A percentile compares a stretch with the other conserved stretches of the same genome.
phyloP scores from a whole-genome alignment of 2,888 invertebrate species.

The Nasonia oneida region DNA sequence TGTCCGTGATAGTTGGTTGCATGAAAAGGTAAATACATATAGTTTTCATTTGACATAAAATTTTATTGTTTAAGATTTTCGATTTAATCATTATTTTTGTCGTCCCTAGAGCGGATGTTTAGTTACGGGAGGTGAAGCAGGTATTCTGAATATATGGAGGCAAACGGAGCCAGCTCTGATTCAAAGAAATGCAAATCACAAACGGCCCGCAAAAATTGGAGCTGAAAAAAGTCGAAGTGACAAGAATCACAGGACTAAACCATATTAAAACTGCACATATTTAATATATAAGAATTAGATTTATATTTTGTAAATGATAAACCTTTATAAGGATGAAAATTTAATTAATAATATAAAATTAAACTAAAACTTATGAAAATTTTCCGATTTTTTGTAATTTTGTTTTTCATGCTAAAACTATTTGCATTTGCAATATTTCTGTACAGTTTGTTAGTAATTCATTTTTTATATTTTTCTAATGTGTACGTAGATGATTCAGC shows the following conservation, averaged over 20 bases:
- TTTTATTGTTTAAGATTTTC: slow-evolving; percentile 24
- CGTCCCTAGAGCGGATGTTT: slow-evolving; percentile 82
- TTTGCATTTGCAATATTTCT: slow-evolving; percentile 3
- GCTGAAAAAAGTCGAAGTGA: slow-evolving; percentile 70
- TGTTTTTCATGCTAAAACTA: not conserved
- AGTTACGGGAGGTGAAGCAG: slow-evolving; percentile 88
- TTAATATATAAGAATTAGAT: slow-evolving; percentile 53
- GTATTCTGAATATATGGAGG: slow-evolving; percentile 85
- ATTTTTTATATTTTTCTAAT: slow-evolving; percentile 11
- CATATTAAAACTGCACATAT: slow-evolving; percentile 69
- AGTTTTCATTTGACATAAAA: slow-evolving; percentile 10
- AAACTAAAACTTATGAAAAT: slow-evolving; percentile 43
- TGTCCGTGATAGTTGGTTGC: slow-evolving; percentile 85
- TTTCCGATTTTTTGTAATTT: not conserved
- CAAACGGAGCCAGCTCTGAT: slow-evolving; percentile 67
- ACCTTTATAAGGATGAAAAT: slow-evolving; percentile 45
- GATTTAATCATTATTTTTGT: slow-evolving; percentile 51
- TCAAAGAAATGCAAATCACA: slow-evolving; percentile 64
- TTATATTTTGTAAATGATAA: slow-evolving; percentile 60
- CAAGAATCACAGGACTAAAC: slow-evolving; percentile 73
- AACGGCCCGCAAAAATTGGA: slow-evolving; percentile 70
- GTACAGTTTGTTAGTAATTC: not conserved
- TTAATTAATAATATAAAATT: slow-evolving; percentile 42
- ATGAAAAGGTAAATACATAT: slow-evolving; percentile 80
- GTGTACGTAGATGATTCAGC: not conserved